phyloP scores from a whole-genome alignment of 2,113 vertebrate species.

The Scatophagus argus region DNA sequence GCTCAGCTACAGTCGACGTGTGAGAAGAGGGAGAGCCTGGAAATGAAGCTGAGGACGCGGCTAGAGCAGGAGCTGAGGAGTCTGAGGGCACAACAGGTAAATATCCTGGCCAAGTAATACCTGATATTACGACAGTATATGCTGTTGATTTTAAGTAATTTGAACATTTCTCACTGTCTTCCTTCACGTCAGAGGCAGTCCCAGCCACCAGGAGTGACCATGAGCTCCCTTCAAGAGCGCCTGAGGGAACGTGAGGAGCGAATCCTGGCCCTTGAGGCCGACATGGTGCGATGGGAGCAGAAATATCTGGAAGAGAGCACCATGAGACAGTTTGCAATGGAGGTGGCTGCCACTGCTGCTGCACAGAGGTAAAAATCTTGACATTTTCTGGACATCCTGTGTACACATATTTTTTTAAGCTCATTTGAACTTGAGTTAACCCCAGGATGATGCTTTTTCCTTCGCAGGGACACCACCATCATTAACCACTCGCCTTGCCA shows the following conservation, averaged over 20 bases:
- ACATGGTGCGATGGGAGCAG: constrained; percentile 99
- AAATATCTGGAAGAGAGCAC: constrained; percentile 98
- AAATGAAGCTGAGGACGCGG: constrained; percentile 92
- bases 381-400: not conserved
- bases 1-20: constrained; percentile 97
- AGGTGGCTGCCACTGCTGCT: constrained; percentile 94
- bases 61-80: constrained; percentile 97
- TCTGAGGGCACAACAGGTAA: constrained; percentile 95
- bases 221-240: constrained; percentile 90
- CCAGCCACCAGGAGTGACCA: constrained; percentile 75
- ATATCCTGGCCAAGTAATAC: not conserved
- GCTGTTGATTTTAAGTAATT: too few relatives aligned
- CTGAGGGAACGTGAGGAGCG: constrained; percentile 95
- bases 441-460: not conserved
- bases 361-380: constrained; percentile 87
- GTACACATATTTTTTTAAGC: not conserved
- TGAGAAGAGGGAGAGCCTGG: constrained; percentile 95
- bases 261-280: constrained; percentile 94
- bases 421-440: constrained; percentile 23
- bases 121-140: not conserved
- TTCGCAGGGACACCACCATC: constrained; percentile 93
- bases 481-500: constrained; percentile 96
- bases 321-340: constrained; percentile 99
- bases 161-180: not conserved
- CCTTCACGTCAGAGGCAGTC: constrained; percentile 86